Base-by-base conservation (phyloP, 2,113 vertebrate species). In the Semicossyphus pulcher region DNA sequence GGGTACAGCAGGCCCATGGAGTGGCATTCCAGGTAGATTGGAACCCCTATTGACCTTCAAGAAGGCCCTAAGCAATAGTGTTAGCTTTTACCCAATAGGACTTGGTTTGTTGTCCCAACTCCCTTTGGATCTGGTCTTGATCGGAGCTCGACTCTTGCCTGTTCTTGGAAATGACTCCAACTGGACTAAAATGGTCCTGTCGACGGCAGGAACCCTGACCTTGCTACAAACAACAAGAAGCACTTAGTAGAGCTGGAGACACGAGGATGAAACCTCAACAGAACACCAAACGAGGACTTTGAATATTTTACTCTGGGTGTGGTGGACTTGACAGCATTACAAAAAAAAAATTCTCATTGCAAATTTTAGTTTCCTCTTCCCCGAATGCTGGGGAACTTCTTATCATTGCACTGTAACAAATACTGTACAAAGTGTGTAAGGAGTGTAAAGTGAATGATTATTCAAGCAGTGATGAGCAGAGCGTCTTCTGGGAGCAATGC, bases 381-480 rank as follows among this genome's bases (percentile, higher is more conserved):
- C 52, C 48, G 29, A 9, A 37, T 29, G 52, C 69, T 45, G 63
- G 71, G 61, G 56, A 70, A 26, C 53, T 10, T 78, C 60, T 93
- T 92, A 93, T 94, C 91, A 93, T 95, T 95, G 95, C 95, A 96
- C 95, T 96, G 95, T 95, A 91, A 91, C 81, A 66, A 92, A 93
- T 92, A 90, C 65, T 95, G 94, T 96, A 96, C 86, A 96, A 90
- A 88, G 85, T 91, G 80, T 79, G 31, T 78, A 92, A 94, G 94
- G 94, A 93, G 92, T 84, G 78, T 82, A 84, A 79, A 81, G 61
- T 88, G 80, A 92, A 81, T 74, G 11, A 7, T 59, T 53, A 44
- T 69, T 56, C 18, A 37, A 60, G 39, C 62, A 36, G 51, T 39
- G 58, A 37, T 47, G n/a, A 70, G 57, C 54, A 29, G 37, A 42